Evolutionary conservation across 2,888 invertebrate genomes (phyloP).

Genomic region (Sminthurinus aureus): DNA sequence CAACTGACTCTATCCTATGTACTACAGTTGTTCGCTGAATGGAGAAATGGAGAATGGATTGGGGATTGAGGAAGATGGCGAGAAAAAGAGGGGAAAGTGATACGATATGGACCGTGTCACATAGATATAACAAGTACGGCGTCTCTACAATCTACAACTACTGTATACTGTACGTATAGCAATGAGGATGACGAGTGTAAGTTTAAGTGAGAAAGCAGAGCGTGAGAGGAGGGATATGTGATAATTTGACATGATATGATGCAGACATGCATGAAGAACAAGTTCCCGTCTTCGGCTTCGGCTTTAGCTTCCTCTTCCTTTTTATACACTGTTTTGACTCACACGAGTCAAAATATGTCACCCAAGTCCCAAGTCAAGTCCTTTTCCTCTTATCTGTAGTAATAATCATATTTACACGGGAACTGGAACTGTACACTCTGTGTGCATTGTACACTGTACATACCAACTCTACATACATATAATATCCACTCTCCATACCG

Average conservation of each 20-base stretch:
- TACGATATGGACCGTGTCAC: not conserved
- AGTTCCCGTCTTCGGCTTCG: not conserved
- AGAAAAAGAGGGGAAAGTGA: not conserved
- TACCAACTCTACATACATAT: not conserved
- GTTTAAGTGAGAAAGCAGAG: too few relatives aligned
- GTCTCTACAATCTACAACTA: too few relatives aligned
- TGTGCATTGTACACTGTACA: not conserved
- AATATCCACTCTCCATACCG: not conserved
- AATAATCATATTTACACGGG: too few relatives aligned
- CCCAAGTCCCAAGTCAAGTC: constrained; percentile 8
- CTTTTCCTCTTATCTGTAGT: too few relatives aligned
- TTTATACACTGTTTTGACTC: not conserved
- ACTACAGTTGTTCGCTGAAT: too few relatives aligned
- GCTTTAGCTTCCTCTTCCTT: not conserved
- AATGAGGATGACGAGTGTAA: not conserved
- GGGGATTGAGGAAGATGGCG: not conserved
- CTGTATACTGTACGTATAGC: too few relatives aligned
- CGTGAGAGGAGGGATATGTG: constrained; percentile 5
- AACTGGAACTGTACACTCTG: not conserved
- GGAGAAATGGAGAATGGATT: not conserved
- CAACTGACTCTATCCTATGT: not conserved
- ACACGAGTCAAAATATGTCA: constrained; percentile 9
- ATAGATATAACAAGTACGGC: too few relatives aligned
- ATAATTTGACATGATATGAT: constrained; percentile 33
- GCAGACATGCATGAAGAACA: not conserved